A percentile compares a stretch with the other conserved stretches of the same genome.
These are phyloP conservation scores for Aulostomus chinensis DNA, from an alignment of 2,797 vertebrate species.

Conservation along the genomic window DNA sequence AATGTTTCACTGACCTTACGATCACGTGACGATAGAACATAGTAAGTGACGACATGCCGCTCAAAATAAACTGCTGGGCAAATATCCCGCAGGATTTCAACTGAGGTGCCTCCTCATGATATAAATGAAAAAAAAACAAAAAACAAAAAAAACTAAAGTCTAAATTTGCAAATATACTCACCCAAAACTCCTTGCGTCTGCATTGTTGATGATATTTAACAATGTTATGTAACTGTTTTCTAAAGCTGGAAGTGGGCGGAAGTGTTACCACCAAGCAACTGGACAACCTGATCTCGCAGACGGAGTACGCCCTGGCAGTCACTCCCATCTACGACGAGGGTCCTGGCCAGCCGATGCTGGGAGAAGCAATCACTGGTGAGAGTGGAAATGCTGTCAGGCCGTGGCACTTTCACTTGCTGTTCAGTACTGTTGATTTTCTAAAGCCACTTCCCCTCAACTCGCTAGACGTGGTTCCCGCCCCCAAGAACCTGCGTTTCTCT, in stretches of 20 bases:
- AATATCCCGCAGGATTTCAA: too few relatives aligned
- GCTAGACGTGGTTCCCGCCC: constrained; percentile 91
- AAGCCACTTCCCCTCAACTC: background rate
- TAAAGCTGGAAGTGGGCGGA: constrained; percentile 88
- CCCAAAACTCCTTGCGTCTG: too few relatives aligned
- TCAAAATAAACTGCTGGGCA: too few relatives aligned
- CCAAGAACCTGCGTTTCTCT: constrained; percentile 89
- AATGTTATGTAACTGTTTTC: constrained; percentile 4
- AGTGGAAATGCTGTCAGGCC: constrained; percentile 1
- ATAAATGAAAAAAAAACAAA: too few relatives aligned
- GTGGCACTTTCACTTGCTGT: too few relatives aligned
- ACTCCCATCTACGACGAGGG: constrained; percentile 90
- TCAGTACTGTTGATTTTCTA: too few relatives aligned
- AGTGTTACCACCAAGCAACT: constrained; percentile 80
- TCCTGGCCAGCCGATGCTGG: constrained; percentile 78
- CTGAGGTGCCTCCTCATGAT: too few relatives aligned
- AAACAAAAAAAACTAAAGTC: constrained; percentile 17
- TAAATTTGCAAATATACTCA: background rate
- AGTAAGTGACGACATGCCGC: constrained; percentile 10
- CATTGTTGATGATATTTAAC: too few relatives aligned
- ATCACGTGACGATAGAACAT: constrained; percentile 34
- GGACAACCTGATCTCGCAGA: constrained; percentile 90
- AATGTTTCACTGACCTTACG: constrained; percentile 40
- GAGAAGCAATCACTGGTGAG: constrained; percentile 88
- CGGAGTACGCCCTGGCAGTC: constrained; percentile 86